phyloP scores from a whole-genome alignment of 2,888 invertebrate species.

The Pemphredon lugubris region DNA sequence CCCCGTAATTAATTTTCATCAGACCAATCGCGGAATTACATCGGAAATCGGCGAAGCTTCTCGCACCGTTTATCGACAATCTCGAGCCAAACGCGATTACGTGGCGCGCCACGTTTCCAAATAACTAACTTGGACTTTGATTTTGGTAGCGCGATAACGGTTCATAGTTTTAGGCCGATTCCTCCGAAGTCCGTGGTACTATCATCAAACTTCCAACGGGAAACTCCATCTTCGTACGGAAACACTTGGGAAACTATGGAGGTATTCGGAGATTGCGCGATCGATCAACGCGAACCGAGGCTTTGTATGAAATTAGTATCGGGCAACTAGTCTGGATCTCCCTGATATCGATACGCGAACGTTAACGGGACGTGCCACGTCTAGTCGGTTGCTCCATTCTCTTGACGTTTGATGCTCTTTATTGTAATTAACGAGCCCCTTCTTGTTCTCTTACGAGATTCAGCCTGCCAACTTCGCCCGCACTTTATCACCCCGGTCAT shows the following conservation, averaged over 20 bases:
- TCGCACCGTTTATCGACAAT: too few species aligned
- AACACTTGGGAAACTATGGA: conserved; percentile 20
- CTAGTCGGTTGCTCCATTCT: too few species aligned
- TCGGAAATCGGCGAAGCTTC: too few species aligned
- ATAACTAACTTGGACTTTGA: conserved; percentile 38
- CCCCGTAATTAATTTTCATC: too few species aligned
- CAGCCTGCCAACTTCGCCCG: too few species aligned
- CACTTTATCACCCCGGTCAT: not conserved
- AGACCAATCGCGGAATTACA: too few species aligned
- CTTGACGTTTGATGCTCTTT: too few species aligned
- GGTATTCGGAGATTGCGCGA: conserved; percentile 44
- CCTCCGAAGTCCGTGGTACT: conserved; percentile 22
- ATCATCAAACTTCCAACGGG: conserved; percentile 52
- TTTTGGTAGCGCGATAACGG: conserved; percentile 25
- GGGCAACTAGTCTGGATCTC: conserved; percentile 10
- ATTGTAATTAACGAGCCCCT: too few species aligned
- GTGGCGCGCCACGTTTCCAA: not conserved
- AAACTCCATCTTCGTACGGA: conserved; percentile 15
- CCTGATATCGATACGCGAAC: conserved; percentile 18
- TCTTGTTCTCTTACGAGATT: too few species aligned
- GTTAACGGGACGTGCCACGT: too few species aligned
- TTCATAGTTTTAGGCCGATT: conserved; percentile 44
- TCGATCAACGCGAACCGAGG: conserved; percentile 34
- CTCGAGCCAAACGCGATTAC: conserved; percentile 13
- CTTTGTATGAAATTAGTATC: conserved; percentile 31